Base-by-base conservation (phyloP, 2,113 vertebrate genomes). In the Nycticryphes semicollaris region DNA sequence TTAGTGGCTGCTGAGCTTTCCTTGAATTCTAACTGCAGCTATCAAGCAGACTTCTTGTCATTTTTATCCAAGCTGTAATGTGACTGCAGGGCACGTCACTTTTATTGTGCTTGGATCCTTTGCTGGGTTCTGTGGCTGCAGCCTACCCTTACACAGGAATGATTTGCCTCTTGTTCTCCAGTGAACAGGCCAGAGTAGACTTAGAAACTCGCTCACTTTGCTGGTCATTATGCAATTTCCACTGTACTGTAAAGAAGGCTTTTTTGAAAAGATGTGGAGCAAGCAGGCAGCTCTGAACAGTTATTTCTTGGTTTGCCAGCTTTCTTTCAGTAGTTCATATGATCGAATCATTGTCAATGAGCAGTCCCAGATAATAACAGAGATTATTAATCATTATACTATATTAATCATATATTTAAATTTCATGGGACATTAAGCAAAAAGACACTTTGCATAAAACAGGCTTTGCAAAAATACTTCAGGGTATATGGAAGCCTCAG, bases 301-400 rank as follows among this genome's bases (percentile, higher is more conserved):
- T 31, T 54, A 47, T 25, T 78, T 69, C 48, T 37, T 72, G 25
- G 41, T 48, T 78, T 70, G 22, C 24, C 6, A 64, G 30, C 27
- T 37, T 82, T 78, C 47, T 66, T 76, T 97, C 53, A 43, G n/a
- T 18, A 68, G 27, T 47, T 93, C 39, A 16, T 41, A 35, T 60
- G 53, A 88, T 79, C 78, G 85, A 88, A 64, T 85, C 8, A 22
- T 35, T 88, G 79, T 81, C 45, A 31, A 62, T 45, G 54, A 84
- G 53, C 19, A 83, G 67, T 68, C 21, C 17, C 53, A 84, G 53
- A 86, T 35, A 94, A 83, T 64, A 88, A 39, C 23, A 62, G n/a
- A 90, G 62, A 83, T 91, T 93, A 93, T 85, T 90, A 84, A 91
- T 93, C 6, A 62, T 88, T 88, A 63, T 43, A 93, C 91, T 81